phyloP scores from a whole-genome alignment of 2,888 invertebrate genomes.

The Metacarcinus magister region DNA sequence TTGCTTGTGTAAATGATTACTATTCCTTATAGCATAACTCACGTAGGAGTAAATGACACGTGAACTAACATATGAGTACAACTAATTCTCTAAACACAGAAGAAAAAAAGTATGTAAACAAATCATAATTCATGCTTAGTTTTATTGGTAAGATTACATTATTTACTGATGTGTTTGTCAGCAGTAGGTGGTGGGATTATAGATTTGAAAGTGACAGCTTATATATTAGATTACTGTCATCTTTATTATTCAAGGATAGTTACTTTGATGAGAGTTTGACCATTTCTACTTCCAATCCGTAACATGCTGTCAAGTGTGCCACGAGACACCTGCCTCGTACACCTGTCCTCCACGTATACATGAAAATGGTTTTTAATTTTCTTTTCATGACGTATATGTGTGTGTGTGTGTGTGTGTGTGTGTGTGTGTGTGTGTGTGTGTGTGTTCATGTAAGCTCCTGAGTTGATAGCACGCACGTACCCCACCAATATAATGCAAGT shows the following conservation, averaged over 20 bases:
- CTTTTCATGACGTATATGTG: neutral
- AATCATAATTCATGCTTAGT: too few relatives aligned
- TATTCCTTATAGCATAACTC: neutral
- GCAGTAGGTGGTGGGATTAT: too few relatives aligned
- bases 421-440: constrained; percentile 22
- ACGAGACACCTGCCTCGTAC: neutral
- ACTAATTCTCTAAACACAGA: too few relatives aligned
- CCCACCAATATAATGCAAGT: too few relatives aligned
- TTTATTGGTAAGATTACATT: too few relatives aligned
- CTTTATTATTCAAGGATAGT: too few relatives aligned
- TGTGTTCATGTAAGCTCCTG: neutral
- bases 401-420: neutral
- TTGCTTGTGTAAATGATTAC: neutral
- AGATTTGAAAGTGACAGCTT: too few relatives aligned
- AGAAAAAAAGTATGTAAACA: too few relatives aligned
- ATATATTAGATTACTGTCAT: too few relatives aligned
- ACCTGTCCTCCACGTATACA: neutral
- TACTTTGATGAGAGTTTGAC: too few relatives aligned
- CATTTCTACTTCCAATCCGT: neutral
- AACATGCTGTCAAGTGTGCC: neutral
- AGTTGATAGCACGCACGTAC: neutral
- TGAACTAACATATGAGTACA: neutral
- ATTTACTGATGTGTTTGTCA: too few relatives aligned
- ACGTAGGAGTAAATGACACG: neutral
- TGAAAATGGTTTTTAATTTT: neutral